Evolutionary conservation across 2,113 vertebrate species (phyloP), one percentile per base, ranked within the genome.

Genomic region (Baryphthengus martii): DNA sequence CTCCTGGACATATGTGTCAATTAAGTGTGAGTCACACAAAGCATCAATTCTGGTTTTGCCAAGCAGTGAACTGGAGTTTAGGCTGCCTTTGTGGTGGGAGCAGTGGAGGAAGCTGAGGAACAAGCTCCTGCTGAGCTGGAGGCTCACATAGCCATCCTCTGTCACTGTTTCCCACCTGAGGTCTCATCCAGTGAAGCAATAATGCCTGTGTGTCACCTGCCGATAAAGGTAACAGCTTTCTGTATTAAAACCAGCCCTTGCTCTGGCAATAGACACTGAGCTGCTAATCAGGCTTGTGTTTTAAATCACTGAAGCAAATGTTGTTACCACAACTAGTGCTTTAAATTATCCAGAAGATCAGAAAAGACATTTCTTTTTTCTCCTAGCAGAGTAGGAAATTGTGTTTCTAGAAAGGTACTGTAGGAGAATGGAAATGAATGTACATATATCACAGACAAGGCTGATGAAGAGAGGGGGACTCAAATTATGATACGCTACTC

Each of bases 1-100:
- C 68, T 72, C 2, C 0, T 47, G 79, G 68, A 37, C 1, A 0
- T n/a, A 11, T 4, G 49, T 86, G 40, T 37, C 47, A 72, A 10
- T 96, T 42, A 52, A 68, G 18, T 21, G 23, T 74, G 94, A 84
- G 42, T 58, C 83, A 65, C 47, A 49, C 19, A 44, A 71, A 56
- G 42, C 8, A 3, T 33, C 73, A 45, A 0, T 61, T 88, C 85
- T 72, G 61, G 42, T 73, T 93, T 95, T 86, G 52, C 59, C 73
- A 75, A 72, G 66, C 0, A 1, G 29, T 61, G n/a, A 83, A 40
- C 62, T 73, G 56, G 55, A 86, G 35, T 81, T 71, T 42, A 47
- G 44, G 55, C 52, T 63, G 47, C 39, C 31, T 59, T 56, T 55
- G 33, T 63, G 66, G 29, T 61, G 33, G 49, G 53, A 88, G 40